phyloP scores from a whole-genome alignment of 2,888 invertebrate genomes.

The Melinaea menophilus region DNA sequence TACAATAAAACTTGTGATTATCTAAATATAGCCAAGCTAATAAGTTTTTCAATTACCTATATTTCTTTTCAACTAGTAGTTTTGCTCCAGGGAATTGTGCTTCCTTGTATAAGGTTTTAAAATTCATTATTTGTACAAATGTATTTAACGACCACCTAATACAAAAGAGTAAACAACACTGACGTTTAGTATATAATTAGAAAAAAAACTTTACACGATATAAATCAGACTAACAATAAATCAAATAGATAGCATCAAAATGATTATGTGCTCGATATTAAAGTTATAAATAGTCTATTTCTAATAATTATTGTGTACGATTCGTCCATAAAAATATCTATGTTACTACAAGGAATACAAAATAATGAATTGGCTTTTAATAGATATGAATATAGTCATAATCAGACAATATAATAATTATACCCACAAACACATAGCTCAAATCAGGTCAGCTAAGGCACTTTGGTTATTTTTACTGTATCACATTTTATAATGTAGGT shows the following conservation, averaged over 20 bases:
- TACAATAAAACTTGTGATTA: not conserved
- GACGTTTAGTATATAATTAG: not conserved
- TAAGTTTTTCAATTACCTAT: conserved; percentile 39
- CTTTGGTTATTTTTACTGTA: too few relatives aligned
- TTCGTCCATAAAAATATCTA: too few relatives aligned
- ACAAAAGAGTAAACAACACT: not conserved
- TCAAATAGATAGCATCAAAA: conserved; percentile 1
- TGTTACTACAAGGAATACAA: too few relatives aligned
- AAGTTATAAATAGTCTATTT: not conserved
- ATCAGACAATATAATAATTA: too few relatives aligned
- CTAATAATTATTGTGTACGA: too few relatives aligned
- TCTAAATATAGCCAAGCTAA: not conserved
- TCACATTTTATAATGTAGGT: too few relatives aligned
- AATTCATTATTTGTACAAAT: conserved; percentile 20
- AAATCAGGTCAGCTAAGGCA: too few relatives aligned
- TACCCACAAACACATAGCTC: too few relatives aligned
- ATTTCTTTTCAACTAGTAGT: conserved; percentile 42
- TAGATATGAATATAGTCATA: too few relatives aligned
- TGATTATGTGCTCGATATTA: not conserved
- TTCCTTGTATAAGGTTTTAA: conserved; percentile 40
- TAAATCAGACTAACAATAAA: conserved; percentile 1
- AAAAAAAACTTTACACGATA: not conserved
- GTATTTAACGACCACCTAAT: not conserved
- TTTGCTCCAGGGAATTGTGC: conserved; percentile 55
- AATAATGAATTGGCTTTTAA: too few relatives aligned